Evolutionary conservation across 2,888 invertebrate genomes (phyloP).

Genomic region (Nomada goodeniana): DNA sequence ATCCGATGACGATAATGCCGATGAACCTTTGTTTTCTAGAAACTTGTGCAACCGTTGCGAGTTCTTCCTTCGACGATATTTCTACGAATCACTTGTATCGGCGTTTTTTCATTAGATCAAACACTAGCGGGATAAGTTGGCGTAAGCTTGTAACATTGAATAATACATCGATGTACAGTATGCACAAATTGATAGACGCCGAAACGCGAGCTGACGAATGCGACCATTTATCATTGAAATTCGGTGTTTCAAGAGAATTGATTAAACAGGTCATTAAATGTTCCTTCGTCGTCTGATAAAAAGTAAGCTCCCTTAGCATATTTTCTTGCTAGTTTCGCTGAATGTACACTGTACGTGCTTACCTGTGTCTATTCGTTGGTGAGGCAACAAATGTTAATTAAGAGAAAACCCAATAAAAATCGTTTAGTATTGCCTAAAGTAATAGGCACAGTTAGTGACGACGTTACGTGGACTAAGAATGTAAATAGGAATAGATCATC

Average conservation of each 20-base stretch:
- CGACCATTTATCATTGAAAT: neutral
- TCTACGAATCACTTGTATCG: neutral
- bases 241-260: neutral
- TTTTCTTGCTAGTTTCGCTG: neutral
- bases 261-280: neutral
- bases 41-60: conserved; percentile 20
- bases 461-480: too few species aligned
- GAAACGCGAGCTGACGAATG: neutral
- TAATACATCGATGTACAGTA: neutral
- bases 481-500: too few species aligned
- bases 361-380: too few species aligned
- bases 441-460: too few species aligned
- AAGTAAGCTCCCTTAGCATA: neutral
- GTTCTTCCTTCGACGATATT: neutral
- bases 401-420: conserved; percentile 2
- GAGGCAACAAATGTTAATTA: neutral
- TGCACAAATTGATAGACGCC: neutral
- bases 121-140: neutral
- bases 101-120: neutral
- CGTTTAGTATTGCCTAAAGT: neutral
- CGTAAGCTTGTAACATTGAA: neutral
- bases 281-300: neutral
- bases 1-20: conserved; percentile 1
- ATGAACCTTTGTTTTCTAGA: conserved; percentile 20
- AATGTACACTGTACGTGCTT: neutral